phyloP scores from a whole-genome alignment of 2,113 vertebrate species.

The Empidonax alnorum region DNA sequence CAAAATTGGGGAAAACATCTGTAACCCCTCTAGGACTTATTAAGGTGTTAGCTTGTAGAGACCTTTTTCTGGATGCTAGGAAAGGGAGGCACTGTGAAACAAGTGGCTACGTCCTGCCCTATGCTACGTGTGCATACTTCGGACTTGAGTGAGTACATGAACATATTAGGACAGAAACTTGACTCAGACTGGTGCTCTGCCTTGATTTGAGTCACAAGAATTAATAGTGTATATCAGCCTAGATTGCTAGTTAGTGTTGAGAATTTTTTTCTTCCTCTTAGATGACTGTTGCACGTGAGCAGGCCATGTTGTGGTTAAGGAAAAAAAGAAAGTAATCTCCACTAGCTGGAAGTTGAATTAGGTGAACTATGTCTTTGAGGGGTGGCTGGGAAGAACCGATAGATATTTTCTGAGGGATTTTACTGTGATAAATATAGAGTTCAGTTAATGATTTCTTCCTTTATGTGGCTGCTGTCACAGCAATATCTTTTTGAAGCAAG shows the following conservation, averaged over 20 bases:
- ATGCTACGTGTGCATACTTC: accelerated
- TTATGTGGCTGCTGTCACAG: background rate
- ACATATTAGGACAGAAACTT: background rate
- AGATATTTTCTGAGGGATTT: background rate
- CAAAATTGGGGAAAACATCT: background rate
- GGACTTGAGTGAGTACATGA: background rate
- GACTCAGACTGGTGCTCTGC: background rate
- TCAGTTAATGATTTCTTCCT: background rate
- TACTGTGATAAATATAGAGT: accelerated
- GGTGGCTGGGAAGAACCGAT: background rate
- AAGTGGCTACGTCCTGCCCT: background rate
- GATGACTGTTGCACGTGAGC: background rate
- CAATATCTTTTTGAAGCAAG: background rate
- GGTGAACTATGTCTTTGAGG: background rate
- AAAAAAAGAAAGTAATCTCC: background rate
- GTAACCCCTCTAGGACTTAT: background rate
- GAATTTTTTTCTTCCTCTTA: background rate
- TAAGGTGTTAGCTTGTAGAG: background rate
- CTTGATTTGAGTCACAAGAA: background rate
- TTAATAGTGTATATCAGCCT: background rate
- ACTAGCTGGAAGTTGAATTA: background rate
- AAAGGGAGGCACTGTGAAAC: background rate
- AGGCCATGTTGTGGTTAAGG: background rate
- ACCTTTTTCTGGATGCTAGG: background rate
- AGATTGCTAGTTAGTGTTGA: background rate